Base-by-base conservation (phyloP, 1,140 invertebrate genomes). In the Eriosoma lanigerum region DNA sequence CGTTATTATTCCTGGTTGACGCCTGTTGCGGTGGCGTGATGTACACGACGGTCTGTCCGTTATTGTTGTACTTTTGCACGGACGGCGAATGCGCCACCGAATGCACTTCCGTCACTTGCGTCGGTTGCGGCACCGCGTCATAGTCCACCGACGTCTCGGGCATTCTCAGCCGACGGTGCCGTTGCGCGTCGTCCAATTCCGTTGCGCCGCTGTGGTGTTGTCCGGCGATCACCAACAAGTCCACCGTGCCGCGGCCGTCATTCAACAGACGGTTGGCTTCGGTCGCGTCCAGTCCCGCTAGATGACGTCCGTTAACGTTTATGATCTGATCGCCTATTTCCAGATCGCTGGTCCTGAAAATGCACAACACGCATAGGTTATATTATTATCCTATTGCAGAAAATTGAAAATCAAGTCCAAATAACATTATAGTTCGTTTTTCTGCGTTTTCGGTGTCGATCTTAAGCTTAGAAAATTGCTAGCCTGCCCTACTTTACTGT, bases 241-340 rank as follows among this genome's bases (percentile, higher is more conserved):
- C 91, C 29, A 95, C 91, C 81, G 93, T 89, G 19, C 89, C 88
- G 19, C 91, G 88, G 1, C 89, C 87, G 32, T 88, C 89, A 50
- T 88, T 88, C 15, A 96, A 86, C 52, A 92, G 89, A 84, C 91
- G 90, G 81, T 90, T 89, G 2, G 93, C 93, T 86, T 94, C 93
- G 2, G 90, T 86, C 87, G 94, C 92, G 15, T 89, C 90, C 21
- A 94, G 85, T 19, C 93, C 92, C 38, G 92, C 88, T 78, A 95
- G 85, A 83, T 90, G 87, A 82, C 89, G 88, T 0, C 93, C 93
- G 85, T 95, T 95, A 0, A 95, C 92, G 83, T 93, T 94, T 10
- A 95, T 86, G 24, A 96, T 90, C 86, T 95, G 93, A 85, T 96
- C 94, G 1, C 93, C 93, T 76, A 93, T 88, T 80, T 89, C 88